phyloP scores from a whole-genome alignment of 2,888 invertebrate genomes.

The Eutolmus rufibarbis region DNA sequence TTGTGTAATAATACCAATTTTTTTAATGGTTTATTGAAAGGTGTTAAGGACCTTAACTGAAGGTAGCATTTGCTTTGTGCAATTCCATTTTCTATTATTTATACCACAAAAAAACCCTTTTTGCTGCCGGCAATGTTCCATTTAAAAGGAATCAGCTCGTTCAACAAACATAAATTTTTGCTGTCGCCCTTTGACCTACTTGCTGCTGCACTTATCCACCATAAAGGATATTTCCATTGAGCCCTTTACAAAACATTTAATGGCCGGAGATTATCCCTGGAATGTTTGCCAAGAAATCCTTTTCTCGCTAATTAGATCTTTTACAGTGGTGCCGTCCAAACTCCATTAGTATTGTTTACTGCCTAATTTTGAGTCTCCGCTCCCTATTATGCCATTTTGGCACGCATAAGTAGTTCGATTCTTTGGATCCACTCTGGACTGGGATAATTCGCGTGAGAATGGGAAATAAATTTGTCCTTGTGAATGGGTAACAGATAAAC shows the following conservation, averaged over 20 bases:
- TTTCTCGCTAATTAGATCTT: not conserved
- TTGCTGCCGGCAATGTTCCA: not conserved
- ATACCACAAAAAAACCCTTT: not conserved
- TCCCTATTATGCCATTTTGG: not conserved
- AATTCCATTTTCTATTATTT: not conserved
- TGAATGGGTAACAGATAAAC: not conserved
- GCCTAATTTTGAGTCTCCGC: slow-evolving; percentile 1
- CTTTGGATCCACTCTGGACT: not conserved
- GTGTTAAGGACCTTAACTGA: too few relatives aligned
- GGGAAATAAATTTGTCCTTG: not conserved
- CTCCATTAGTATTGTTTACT: not conserved
- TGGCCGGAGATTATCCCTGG: not conserved
- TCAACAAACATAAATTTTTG: not conserved
- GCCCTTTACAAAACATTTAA: not conserved
- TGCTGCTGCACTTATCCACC: not conserved
- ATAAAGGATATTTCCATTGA: not conserved
- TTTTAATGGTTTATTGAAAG: not conserved
- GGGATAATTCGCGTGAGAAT: slow-evolving; percentile 2
- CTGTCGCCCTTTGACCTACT: not conserved
- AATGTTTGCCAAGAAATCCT: not conserved
- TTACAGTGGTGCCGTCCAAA: not conserved
- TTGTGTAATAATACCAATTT: not conserved
- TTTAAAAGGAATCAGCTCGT: not conserved
- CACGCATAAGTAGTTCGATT: slow-evolving; percentile 24
- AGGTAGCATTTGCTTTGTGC: not conserved